Evolutionary conservation across 2,797 vertebrate genomes (phyloP).

Genomic region (Melanotaenia maccullochi): DNA sequence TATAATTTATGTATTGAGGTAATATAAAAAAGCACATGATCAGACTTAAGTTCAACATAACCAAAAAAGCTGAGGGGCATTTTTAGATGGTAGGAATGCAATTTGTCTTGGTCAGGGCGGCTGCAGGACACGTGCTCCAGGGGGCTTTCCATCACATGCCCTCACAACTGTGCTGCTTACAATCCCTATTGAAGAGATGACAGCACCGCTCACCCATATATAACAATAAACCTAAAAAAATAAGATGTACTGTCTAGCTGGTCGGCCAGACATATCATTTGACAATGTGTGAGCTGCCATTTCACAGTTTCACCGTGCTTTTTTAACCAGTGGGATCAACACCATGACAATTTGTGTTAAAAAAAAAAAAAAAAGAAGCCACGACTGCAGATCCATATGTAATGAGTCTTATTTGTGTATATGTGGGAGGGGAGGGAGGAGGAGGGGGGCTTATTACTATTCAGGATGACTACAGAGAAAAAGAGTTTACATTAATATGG

Average conservation of each 20-base stretch:
- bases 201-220: neutral
- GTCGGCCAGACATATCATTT: no score
- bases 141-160: constrained; percentile 55
- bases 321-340: no score
- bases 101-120: constrained; percentile 56
- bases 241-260: neutral
- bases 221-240: neutral
- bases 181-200: constrained; percentile 25
- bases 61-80: constrained; percentile 45
- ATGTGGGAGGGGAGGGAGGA: no score
- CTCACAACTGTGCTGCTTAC: constrained; percentile 14
- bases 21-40: constrained; percentile 53
- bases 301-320: no score
- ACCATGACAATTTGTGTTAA: no score
- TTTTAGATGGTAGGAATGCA: constrained; percentile 53
- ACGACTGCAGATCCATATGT: no score
- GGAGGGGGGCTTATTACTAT: no score
- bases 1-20: constrained; percentile 45
- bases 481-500: no score
- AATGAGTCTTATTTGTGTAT: no score
- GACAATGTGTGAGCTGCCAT: no score
- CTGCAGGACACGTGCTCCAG: constrained; percentile 44
- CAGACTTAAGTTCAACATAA: constrained; percentile 40
- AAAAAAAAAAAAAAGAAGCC: no score
- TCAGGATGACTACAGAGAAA: no score